A percentile compares a stretch with the other conserved stretches of the same genome.
phyloP scores from a whole-genome alignment of 2,797 vertebrate species.

The Delichon dasypus region DNA sequence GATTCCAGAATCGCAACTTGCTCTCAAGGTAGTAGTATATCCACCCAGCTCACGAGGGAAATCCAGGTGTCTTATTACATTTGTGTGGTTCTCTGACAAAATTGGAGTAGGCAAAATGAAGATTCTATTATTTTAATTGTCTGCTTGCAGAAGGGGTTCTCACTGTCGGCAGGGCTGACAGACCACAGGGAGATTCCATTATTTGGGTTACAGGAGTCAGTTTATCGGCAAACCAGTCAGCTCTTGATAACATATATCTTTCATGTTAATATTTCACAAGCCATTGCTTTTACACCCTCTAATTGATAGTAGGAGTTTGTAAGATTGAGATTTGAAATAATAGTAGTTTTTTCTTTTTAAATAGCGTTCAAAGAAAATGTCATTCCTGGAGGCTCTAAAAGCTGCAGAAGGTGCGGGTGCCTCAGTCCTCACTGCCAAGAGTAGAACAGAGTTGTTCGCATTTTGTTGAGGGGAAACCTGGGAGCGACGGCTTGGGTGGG shows the following conservation, averaged over 20 bases:
- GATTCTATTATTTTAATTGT: background rate
- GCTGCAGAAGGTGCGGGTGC: background rate
- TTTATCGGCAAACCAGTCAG: background rate
- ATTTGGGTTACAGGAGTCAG: background rate
- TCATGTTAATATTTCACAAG: background rate
- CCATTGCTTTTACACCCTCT: background rate
- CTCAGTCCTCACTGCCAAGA: background rate
- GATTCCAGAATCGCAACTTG: background rate
- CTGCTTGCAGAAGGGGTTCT: background rate
- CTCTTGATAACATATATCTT: background rate
- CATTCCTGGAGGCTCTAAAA: background rate
- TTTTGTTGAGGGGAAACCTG: background rate
- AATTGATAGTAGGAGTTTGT: background rate
- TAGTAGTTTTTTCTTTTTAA: background rate
- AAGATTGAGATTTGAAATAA: background rate
- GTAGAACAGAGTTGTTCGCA: background rate
- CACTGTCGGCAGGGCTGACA: background rate
- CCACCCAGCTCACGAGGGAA: background rate
- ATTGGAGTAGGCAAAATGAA: background rate
- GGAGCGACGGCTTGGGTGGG: background rate
- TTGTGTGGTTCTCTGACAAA: background rate
- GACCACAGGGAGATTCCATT: background rate
- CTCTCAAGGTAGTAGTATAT: background rate
- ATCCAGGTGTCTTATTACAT: background rate
- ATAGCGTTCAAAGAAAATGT: background rate